Base-by-base conservation (phyloP, 1,140 invertebrate genomes). In the Megalonaias nervosa region DNA sequence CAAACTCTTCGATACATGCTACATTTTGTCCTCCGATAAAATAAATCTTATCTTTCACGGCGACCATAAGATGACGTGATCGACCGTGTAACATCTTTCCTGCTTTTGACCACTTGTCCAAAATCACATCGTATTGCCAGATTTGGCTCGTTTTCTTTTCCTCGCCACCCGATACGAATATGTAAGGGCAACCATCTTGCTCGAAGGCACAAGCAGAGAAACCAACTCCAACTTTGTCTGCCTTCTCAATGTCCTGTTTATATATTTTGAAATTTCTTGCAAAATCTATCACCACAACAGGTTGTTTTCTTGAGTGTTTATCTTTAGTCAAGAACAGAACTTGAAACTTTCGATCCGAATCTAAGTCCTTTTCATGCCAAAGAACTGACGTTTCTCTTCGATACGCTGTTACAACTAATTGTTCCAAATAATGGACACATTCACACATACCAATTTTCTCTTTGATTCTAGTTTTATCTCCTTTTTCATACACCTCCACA, bases 1-100 rank as follows among this genome's bases (percentile, higher is more conserved):
- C 59, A 31, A 68, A 78, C 64, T 78, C 76, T 64, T 78, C 76
- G n/a, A 78, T 78, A 26, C 70, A 78, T 14, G 64, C 19, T 5
- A 78, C 71, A 31, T 74, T 71, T n/a, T 19, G 17, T 19, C 76
- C 76, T 26, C 76, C 76, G 31, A 78, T 38, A 2, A 67, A 71
- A 58, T 62, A 72, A 23, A 78, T 57, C 0, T 56, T 61, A 13
- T 67, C 12, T 5, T 57, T 38, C 5, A 38, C n/a, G n/a, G 71
- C 66, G 1, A 78, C 59, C 76, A 78, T 78, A 38, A 61, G 55
- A 55, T 78, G 76, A 16, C 62, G n/a, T 21, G 66, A 73, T 21
- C 76, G 65, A 15, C 76, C 71, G 21, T 78, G 76, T 9, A 78
- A 17, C 56, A 78, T 21, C 38, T 74, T 78, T 1, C 71, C 71